Conservation (phyloP, 2,888 invertebrate genomes). For the Euspilapteryx auroguttella region DNA sequence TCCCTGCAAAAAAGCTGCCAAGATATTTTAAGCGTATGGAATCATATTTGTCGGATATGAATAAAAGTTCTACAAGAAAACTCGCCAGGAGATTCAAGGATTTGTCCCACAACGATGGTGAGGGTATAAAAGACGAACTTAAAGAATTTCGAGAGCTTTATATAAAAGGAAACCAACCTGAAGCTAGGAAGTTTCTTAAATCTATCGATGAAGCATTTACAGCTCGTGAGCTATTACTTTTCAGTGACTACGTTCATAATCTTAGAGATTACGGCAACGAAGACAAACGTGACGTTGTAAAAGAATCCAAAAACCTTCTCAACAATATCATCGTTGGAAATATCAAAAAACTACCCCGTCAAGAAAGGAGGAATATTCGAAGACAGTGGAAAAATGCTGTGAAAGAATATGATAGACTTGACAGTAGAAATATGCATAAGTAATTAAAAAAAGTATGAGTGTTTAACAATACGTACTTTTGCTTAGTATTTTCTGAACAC, state of each 20-base stretch:
- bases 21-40: constrained; percentile 17
- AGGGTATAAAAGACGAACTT: constrained; percentile 16
- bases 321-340: too few species aligned
- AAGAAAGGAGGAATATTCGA: too few species aligned
- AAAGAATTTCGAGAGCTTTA: constrained; percentile 12
- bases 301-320: constrained; percentile 13
- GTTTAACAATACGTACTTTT: too few species aligned
- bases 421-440: too few species aligned
- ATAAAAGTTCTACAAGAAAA: constrained; percentile 11
- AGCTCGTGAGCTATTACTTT: constrained; percentile 15
- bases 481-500: too few species aligned
- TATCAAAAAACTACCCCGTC: too few species aligned
- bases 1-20: constrained; percentile 15
- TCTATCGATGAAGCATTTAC: constrained; percentile 22
- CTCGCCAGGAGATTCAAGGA: constrained; percentile 15
- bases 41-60: constrained; percentile 13
- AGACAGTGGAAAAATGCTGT: too few species aligned
- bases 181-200: constrained; percentile 16
- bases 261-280: constrained; percentile 12
- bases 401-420: too few species aligned
- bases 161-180: constrained; percentile 11
- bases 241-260: constrained; percentile 22
- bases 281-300: constrained; percentile 11
- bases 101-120: constrained; percentile 11
- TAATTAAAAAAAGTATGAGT: too few species aligned